Evolutionary conservation across 2,797 vertebrate species (phyloP).

Genomic region (Babyrousa celebensis): DNA sequence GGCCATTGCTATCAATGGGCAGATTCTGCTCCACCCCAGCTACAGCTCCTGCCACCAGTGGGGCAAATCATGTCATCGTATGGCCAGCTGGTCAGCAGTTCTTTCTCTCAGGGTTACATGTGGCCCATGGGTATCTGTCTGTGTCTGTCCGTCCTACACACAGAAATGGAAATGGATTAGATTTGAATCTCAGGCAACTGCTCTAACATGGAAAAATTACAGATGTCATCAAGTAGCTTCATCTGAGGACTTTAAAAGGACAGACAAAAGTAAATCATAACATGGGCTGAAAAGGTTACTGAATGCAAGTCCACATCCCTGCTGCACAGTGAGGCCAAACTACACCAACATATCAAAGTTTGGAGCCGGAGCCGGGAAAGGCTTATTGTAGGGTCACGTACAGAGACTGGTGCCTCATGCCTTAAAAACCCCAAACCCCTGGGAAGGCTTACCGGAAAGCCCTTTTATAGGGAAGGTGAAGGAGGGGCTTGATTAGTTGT

Average conservation of each 20-base stretch:
- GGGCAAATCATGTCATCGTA: too few species aligned
- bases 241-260: conserved; percentile 91
- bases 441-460: too few species aligned
- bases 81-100: conserved; percentile 82
- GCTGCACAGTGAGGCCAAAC: too few species aligned
- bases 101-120: conserved; percentile 94
- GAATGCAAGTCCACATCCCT: too few species aligned
- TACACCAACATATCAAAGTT: too few species aligned
- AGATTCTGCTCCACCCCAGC: conserved; percentile 82
- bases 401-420: too few species aligned
- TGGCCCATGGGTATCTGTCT: conserved; percentile 92
- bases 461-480: too few species aligned
- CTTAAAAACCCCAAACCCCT: too few species aligned
- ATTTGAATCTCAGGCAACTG: conserved; percentile 93
- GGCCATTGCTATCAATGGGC: conserved; percentile 71
- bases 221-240: conserved; percentile 92
- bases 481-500: too few species aligned
- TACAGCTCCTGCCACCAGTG: conserved; percentile 61
- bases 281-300: conserved; percentile 90
- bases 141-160: conserved; percentile 91
- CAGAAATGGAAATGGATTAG: conserved; percentile 94
- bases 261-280: conserved; percentile 92
- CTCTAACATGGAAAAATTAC: conserved; percentile 92
- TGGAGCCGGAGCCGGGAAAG: too few species aligned
- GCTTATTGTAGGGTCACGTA: too few species aligned